phyloP scores from a whole-genome alignment of 2,113 vertebrate species.

The Indri indri region DNA sequence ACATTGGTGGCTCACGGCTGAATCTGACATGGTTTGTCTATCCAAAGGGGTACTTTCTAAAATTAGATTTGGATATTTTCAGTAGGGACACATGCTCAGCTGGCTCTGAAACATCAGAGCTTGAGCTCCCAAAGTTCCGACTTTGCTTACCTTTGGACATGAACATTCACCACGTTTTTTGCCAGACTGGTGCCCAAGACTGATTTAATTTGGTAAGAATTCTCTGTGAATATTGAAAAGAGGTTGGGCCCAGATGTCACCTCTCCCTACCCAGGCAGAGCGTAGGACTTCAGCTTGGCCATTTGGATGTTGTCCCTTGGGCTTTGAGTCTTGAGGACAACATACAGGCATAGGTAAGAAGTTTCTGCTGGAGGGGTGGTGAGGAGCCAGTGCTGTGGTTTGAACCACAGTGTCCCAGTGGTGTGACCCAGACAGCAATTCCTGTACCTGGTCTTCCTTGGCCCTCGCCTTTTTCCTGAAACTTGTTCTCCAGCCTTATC shows the following conservation, averaged over 20 bases:
- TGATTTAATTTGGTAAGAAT: too few relatives aligned
- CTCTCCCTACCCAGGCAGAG: neutral
- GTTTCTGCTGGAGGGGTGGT: too few relatives aligned
- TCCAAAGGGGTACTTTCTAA: neutral
- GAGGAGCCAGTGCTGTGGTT: fast-evolving
- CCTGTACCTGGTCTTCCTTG: neutral
- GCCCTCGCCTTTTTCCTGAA: neutral
- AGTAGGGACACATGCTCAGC: too few relatives aligned
- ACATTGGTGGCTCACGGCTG: neutral
- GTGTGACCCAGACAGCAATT: neutral
- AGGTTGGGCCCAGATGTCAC: neutral
- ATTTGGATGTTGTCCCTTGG: fast-evolving
- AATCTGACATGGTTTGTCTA: neutral
- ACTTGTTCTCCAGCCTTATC: neutral
- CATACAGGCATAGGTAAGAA: neutral
- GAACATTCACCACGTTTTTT: too few relatives aligned
- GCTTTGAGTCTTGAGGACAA: neutral
- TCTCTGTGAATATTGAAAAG: neutral
- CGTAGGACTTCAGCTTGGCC: neutral
- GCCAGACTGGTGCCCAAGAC: too few relatives aligned
- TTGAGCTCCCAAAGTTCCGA: too few relatives aligned
- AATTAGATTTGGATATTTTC: neutral
- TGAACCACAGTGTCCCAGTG: neutral
- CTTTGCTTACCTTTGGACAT: too few relatives aligned
- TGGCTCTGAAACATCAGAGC: too few relatives aligned